Evolutionary conservation across 2,113 vertebrate species (phyloP), one percentile per base, ranked within the genome.

Genomic region (Pelodiscus sinensis): DNA sequence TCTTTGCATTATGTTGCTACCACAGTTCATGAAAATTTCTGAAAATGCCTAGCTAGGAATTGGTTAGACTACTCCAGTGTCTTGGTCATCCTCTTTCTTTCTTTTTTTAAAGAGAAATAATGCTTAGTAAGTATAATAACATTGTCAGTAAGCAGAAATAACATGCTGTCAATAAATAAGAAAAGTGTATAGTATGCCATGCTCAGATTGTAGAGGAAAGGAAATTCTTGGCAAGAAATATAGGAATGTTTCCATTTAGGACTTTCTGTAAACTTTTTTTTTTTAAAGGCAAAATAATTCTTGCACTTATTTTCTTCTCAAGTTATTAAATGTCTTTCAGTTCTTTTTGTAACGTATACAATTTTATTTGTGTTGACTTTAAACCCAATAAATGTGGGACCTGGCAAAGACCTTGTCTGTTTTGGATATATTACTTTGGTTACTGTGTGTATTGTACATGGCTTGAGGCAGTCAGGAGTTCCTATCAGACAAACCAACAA

Each of bases 131-230:
- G 92, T 95, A 92, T 65, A 95, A 35, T 88, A 96, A 91, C 96
- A 96, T 95, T 97, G 95, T 94, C 93, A 94, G 88, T 97, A 87
- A 95, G 77, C 86, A 96, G 92, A 97, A 97, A 97, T 97, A 94
- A 91, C 88, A 94, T 96, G 81, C 85, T 97, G 94, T 97, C 91
- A 97, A 90, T 93, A 97, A 92, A 91, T 96, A 97, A 97, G 92
- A 97, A 95, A 97, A 88, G 88, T 94, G 84, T 96, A 90, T 96
- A 90, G 88, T 96, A 94, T 96, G 85, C 85, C 84, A 80, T 94
- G 88, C 88, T 97, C 85, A 97, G 95, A 97, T 98, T 97, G 96
- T 94, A 94, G 88, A 91, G 90, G 92, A 83, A 96, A 90, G 82
- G 58, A 95, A 90, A 92, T 91, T 97, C 95, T 97, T 96, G 96